These are phyloP conservation scores for Suillia variegata DNA, from an alignment of 2,888 invertebrate genomes.

Conservation along the genomic window DNA sequence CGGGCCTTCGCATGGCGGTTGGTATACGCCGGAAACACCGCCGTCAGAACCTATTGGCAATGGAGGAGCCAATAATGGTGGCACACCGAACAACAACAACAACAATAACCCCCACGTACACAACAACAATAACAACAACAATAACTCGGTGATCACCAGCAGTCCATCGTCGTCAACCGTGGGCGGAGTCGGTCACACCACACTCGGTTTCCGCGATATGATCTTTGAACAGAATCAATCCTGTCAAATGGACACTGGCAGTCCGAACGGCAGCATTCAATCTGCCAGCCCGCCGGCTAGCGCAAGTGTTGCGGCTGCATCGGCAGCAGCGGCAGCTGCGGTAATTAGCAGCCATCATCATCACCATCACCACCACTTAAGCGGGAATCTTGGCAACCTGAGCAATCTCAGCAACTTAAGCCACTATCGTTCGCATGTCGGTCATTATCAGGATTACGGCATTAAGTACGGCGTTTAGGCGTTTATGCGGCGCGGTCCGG, in stretches of 20 bases:
- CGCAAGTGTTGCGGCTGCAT: conserved; percentile 44
- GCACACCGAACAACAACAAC: conserved; percentile 24
- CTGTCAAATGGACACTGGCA: conserved; percentile 61
- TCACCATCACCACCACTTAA: conserved; percentile 55
- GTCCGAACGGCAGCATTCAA: conserved; percentile 61
- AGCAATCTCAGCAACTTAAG: conserved; percentile 59
- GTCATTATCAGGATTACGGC: conserved; percentile 61
- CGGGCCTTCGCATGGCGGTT: conserved; percentile 59
- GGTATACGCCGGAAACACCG: conserved; percentile 62
- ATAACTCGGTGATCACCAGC: conserved; percentile 29
- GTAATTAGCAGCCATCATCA: conserved; percentile 54
- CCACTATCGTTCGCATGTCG: conserved; percentile 59
- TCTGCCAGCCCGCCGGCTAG: conserved; percentile 59
- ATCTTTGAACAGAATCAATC: conserved; percentile 61
- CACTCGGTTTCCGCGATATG: conserved; percentile 60
- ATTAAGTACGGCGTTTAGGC: conserved; percentile 60
- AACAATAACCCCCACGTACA: conserved; percentile 26
- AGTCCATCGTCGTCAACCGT: conserved; percentile 35
- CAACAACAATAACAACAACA: conserved; percentile 34
- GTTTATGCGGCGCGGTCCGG: no score
- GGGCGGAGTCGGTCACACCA: conserved; percentile 34
- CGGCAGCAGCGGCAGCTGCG: conserved; percentile 47
- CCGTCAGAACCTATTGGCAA: conserved; percentile 55
- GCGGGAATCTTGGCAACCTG: conserved; percentile 57
- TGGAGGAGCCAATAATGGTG: conserved; percentile 21